Base-by-base conservation (phyloP, 2,113 vertebrate species). In the Tursiops truncatus region DNA sequence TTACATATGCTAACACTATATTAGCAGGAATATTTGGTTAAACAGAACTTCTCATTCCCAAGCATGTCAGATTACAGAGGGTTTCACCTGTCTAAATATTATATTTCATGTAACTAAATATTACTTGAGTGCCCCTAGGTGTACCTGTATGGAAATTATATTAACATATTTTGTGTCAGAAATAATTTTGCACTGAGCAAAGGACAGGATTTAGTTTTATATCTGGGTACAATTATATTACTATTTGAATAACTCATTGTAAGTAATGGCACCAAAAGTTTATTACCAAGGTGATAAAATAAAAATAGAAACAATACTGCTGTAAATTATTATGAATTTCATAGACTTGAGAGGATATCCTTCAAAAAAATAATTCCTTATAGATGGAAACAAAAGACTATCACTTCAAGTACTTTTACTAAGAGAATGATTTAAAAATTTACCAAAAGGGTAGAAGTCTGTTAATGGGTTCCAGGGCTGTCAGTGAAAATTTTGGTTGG, bases 381-480 rank as follows among this genome's bases (percentile, higher is more conserved):
- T 0, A 73, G 70, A 91, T 97, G 91, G 94, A 98, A 96, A 65
- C 33, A 4, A 95, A 93, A 94, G 95, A 97, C 96, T 96, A 93
- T 96, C 92, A 68, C 65, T 91, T 98, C 71, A 58, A 94, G 93
- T 85, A 95, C 92, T 86, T 95, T 97, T 87, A 36, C 91, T 97
- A 95, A 86, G 92, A 97, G 95, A 97, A 97, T 89, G 97, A 98
- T 98, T 97, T 91, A 94, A 89, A 73, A 97, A 84, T 81, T 94
- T 88, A 82, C 70, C 81, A 62, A 94, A 83, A 87, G 89, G 82
- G 67, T 80, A 95, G 1, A 81, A 25, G 71, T 98, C 9, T 50
- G 5, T 83, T 92, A 62, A 81, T 14, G 91, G 28, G 91, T 71
- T 97, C 94, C 60, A 97, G 83, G 23, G 77, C 74, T 98, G 5